Evolutionary conservation across 1,140 invertebrate genomes (phyloP).

Genomic region (Sarcophaga bullata): DNA sequence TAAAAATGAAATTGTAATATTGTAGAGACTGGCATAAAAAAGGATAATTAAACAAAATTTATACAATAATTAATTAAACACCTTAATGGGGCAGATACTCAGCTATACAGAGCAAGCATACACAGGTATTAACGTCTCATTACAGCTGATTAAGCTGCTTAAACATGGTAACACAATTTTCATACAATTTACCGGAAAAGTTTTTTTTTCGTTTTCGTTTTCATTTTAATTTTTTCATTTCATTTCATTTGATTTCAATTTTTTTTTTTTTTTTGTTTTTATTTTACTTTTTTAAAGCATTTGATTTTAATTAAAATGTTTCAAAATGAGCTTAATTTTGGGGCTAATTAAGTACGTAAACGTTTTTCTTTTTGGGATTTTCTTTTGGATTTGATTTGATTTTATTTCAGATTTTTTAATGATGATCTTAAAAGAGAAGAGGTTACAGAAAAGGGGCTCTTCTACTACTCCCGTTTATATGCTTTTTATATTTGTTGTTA

Average conservation of each 20-base stretch:
- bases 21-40: background rate
- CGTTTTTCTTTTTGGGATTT: no score
- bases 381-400: no score
- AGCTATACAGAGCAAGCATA: no score
- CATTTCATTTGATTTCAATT: background rate
- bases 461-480: background rate
- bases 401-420: no score
- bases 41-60: constrained; percentile 9
- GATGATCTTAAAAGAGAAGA: no score
- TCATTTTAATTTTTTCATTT: no score
- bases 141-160: constrained; percentile 1
- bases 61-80: background rate
- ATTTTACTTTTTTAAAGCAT: no score
- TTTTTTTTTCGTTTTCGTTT: background rate
- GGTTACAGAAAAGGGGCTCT: background rate
- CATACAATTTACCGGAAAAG: background rate
- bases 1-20: background rate
- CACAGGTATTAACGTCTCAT: background rate
- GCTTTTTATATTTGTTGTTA: background rate
- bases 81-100: background rate
- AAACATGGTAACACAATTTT: constrained; percentile 19
- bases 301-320: no score
- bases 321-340: no score
- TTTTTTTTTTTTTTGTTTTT: background rate
- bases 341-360: no score